Conservation (phyloP, 2,888 invertebrate genomes). For the Strigamia maritima region DNA sequence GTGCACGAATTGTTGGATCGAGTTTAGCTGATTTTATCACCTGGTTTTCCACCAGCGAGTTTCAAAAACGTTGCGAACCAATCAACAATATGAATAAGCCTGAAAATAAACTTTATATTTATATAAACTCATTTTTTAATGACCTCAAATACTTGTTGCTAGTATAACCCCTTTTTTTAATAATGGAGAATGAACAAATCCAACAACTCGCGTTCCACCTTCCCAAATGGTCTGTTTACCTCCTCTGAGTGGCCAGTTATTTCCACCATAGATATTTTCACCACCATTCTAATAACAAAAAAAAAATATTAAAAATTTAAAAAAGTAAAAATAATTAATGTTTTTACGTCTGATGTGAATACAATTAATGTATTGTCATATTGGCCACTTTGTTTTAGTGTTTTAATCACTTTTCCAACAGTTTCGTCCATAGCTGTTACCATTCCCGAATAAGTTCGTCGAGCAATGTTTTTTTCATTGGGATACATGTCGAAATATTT, state of each 20-base stretch:
- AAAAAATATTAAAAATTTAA: background rate
- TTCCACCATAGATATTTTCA: conserved; percentile 45
- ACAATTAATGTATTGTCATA: conserved; percentile 55
- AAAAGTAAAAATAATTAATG: background rate
- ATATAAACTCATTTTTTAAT: too few species aligned
- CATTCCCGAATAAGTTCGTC: conserved; percentile 50
- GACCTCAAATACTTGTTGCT: conserved; percentile 46
- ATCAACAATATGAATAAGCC: conserved; percentile 54
- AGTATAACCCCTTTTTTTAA: conserved; percentile 46
- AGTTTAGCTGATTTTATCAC: too few species aligned
- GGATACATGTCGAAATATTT: conserved; percentile 43
- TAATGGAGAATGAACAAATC: conserved; percentile 52
- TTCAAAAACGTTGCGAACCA: conserved; percentile 54
- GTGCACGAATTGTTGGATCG: too few species aligned
- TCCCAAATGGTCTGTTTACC: conserved; percentile 54
- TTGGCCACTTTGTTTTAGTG: conserved; percentile 50
- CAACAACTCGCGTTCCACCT: conserved; percentile 54
- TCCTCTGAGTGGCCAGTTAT: conserved; percentile 54
- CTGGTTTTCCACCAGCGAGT: conserved; percentile 49
- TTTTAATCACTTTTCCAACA: conserved; percentile 52
- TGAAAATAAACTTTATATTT: too few species aligned
- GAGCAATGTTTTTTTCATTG: conserved; percentile 42
- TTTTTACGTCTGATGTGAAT: conserved; percentile 54
- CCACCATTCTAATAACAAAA: conserved; percentile 43
- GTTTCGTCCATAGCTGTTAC: conserved; percentile 55